Percentiles rank a stretch among this genome's conserved stretches.
Evolutionary conservation across 2,888 invertebrate species (phyloP).

Genomic region (Ennomos quercinarius): DNA sequence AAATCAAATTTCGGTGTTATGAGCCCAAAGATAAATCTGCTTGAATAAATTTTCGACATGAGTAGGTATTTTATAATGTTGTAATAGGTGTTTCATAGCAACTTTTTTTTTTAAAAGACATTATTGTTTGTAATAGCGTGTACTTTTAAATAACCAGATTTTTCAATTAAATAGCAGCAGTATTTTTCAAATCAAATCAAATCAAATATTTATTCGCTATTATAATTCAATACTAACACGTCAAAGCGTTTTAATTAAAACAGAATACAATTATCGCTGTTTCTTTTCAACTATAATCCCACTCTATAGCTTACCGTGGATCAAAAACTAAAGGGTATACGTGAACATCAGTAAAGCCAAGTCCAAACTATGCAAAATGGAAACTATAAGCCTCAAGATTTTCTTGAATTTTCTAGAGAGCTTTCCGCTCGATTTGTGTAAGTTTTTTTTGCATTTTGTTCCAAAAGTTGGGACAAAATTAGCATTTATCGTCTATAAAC

Average conservation of each 20-base stretch:
- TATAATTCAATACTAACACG: no score
- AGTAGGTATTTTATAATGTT: conserved; percentile 1
- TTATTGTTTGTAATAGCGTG: no score
- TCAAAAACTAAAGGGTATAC: conserved; percentile 26
- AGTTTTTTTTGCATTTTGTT: conserved; percentile 64
- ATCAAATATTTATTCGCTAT: no score
- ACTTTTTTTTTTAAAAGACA: no score
- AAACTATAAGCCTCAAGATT: conserved; percentile 52
- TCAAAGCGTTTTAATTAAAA: no score
- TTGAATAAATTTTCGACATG: conserved; percentile 12
- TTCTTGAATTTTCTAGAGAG: conserved; percentile 55
- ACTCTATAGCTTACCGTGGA: conserved; percentile 21
- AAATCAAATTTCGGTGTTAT: conserved; percentile 30
- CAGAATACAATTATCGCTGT: no score
- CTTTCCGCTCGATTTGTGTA: conserved; percentile 51
- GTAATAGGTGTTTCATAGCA: background rate
- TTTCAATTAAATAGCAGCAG: no score
- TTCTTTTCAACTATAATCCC: background rate
- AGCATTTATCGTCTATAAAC: conserved; percentile 72
- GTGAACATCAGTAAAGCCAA: conserved; percentile 20
- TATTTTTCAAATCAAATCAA: no score
- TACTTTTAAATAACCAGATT: background rate
- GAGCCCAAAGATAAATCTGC: conserved; percentile 22
- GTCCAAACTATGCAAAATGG: conserved; percentile 43
- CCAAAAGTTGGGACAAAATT: conserved; percentile 67